A percentile compares a stretch with the other conserved stretches of the same genome.
phyloP scores from a whole-genome alignment of 2,113 vertebrate species.

The Trinectes maculatus region DNA sequence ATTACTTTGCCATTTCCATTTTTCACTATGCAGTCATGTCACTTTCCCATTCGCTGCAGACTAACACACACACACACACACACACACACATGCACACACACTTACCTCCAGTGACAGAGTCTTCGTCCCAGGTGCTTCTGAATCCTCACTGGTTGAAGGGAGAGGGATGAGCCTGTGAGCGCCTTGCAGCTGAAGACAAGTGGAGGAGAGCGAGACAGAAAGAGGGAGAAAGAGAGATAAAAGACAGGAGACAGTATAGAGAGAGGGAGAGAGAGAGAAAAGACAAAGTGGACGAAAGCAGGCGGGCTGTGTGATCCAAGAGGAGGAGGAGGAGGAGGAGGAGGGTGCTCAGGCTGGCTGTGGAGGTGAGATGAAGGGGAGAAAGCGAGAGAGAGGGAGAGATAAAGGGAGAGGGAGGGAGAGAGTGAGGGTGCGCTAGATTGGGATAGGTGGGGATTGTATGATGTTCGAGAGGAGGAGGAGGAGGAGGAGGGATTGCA shows the following conservation, averaged over 20 bases:
- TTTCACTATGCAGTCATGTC: slow-evolving; percentile 24
- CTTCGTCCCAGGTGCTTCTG: slow-evolving; percentile 64
- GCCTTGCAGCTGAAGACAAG: slow-evolving; percentile 57
- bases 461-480: slow-evolving; percentile 64
- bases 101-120: slow-evolving; percentile 66
- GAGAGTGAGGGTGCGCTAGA: slow-evolving; percentile 57
- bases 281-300: slow-evolving; percentile 61
- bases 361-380: slow-evolving; percentile 81
- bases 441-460: slow-evolving; percentile 75
- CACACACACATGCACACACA: slow-evolving; percentile 4
- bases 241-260: slow-evolving; percentile 42
- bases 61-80: not conserved
- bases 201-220: slow-evolving; percentile 48
- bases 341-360: slow-evolving; percentile 66
- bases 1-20: slow-evolving; percentile 10
- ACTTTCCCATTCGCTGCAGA: slow-evolving; percentile 24
- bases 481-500: slow-evolving; percentile 52
- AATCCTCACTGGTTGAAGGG: slow-evolving; percentile 55
- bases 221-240: slow-evolving; percentile 40
- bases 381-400: slow-evolving; percentile 68
- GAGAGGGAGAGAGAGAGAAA: slow-evolving; percentile 53
- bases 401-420: slow-evolving; percentile 60
- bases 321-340: slow-evolving; percentile 42
- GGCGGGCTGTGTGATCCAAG: slow-evolving; percentile 52
- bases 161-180: slow-evolving; percentile 47